Conservation (phyloP, 1,140 invertebrate genomes). For the Drosophila tristis region DNA sequence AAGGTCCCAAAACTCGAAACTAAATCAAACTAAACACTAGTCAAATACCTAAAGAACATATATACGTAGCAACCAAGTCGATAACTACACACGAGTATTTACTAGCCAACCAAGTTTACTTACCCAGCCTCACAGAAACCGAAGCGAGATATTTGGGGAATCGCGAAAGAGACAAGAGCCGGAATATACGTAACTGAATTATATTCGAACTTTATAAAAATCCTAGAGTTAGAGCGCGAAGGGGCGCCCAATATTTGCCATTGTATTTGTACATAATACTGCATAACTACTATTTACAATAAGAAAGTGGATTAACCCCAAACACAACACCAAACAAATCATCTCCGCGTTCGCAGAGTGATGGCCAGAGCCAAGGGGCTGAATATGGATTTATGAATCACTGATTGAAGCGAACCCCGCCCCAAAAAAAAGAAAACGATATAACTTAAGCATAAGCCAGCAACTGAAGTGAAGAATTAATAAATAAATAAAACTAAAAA, state of each 20-base stretch:
- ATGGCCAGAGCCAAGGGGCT: slow-evolving; percentile 36
- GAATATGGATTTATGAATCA: slow-evolving; percentile 36
- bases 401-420: slow-evolving; percentile 8
- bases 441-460: slow-evolving; percentile 62
- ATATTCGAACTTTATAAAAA: slow-evolving; percentile 68
- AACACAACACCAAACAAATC: too few relatives aligned
- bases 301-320: slow-evolving; percentile 29
- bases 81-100: slow-evolving; percentile 35
- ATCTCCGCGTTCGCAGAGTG: slow-evolving; percentile 21
- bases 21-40: slow-evolving; percentile 52
- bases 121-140: slow-evolving; percentile 23
- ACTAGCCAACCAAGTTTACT: slow-evolving; percentile 58
- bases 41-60: slow-evolving; percentile 59
- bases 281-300: slow-evolving; percentile 47
- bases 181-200: slow-evolving; percentile 77
- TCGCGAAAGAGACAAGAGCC: slow-evolving; percentile 43
- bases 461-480: slow-evolving; percentile 60
- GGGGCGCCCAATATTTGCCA: slow-evolving; percentile 45
- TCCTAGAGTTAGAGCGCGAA: slow-evolving; percentile 47
- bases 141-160: slow-evolving; percentile 27
- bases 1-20: slow-evolving; percentile 48
- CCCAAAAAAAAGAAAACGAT: slow-evolving; percentile 31
- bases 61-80: slow-evolving; percentile 68
- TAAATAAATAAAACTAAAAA: slow-evolving; percentile 74
- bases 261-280: slow-evolving; percentile 65